Conservation (phyloP, 2,888 invertebrate species). For the Idaea dimidiata region DNA sequence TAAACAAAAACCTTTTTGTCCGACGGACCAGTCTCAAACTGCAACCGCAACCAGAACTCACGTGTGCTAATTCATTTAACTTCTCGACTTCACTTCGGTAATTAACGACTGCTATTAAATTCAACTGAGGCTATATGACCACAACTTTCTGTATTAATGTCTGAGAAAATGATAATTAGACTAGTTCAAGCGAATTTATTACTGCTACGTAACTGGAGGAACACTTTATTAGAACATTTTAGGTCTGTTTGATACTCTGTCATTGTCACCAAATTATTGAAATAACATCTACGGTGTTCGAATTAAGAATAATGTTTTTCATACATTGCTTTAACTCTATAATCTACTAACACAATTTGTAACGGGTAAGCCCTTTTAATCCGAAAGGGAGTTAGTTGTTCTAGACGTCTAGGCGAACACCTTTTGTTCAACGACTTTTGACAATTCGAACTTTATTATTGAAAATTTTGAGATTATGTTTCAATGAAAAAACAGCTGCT, state of each 20-base stretch:
- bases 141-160: background rate
- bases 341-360: no score
- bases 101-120: background rate
- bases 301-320: no score
- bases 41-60: background rate
- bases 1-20: background rate
- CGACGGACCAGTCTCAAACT: background rate
- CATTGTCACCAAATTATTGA: background rate
- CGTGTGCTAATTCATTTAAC: background rate
- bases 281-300: background rate
- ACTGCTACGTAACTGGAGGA: background rate
- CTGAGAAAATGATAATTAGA: background rate
- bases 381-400: no score
- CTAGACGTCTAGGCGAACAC: no score
- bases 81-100: background rate
- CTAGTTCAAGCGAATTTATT: background rate
- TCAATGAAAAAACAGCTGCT: no score
- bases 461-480: no score
- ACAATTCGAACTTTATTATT: no score
- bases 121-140: conserved; percentile 1
- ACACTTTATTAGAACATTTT: background rate
- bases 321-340: no score
- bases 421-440: no score
- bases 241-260: background rate
- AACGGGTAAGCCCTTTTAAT: no score